Conservation (phyloP, 1,140 invertebrate species). For the Cydia pomonella region DNA sequence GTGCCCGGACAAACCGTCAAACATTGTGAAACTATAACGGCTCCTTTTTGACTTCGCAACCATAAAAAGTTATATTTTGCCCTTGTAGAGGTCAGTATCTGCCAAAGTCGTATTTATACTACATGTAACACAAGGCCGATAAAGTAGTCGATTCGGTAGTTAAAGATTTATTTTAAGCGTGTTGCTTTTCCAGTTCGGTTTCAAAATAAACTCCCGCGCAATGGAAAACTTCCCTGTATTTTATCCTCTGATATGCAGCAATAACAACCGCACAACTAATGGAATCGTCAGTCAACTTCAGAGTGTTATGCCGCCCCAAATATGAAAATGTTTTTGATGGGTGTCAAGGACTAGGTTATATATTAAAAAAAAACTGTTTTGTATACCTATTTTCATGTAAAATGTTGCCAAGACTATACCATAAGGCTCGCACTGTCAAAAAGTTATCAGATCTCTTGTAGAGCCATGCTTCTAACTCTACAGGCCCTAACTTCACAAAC, state of each 20-base stretch:
- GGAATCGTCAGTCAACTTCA: not conserved
- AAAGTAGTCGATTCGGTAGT: constrained; percentile 11
- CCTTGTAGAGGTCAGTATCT: not conserved
- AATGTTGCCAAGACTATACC: too few relatives aligned
- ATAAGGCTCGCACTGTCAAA: too few relatives aligned
- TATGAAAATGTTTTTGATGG: too few relatives aligned
- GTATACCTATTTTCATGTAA: too few relatives aligned
- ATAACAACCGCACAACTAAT: not conserved
- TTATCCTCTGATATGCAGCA: not conserved
- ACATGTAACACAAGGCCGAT: not conserved
- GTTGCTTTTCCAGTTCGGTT: not conserved
- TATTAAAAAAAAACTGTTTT: too few relatives aligned
- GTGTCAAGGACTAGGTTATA: too few relatives aligned
- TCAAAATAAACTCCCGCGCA: constrained; percentile 10
- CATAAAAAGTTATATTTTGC: not conserved
- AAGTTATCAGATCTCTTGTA: too few relatives aligned
- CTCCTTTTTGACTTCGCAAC: too few relatives aligned
- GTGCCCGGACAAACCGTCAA: too few relatives aligned
- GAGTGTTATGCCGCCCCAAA: not conserved
- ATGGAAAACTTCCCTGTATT: not conserved
- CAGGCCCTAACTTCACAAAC: too few relatives aligned
- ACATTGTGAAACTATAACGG: too few relatives aligned
- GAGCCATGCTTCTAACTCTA: too few relatives aligned
- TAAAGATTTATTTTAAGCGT: constrained; percentile 16
- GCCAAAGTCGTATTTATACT: not conserved